Evolutionary conservation across 2,888 invertebrate genomes (phyloP), one percentile per base, ranked within the genome.

Genomic region (Eubasilissa splendida): DNA sequence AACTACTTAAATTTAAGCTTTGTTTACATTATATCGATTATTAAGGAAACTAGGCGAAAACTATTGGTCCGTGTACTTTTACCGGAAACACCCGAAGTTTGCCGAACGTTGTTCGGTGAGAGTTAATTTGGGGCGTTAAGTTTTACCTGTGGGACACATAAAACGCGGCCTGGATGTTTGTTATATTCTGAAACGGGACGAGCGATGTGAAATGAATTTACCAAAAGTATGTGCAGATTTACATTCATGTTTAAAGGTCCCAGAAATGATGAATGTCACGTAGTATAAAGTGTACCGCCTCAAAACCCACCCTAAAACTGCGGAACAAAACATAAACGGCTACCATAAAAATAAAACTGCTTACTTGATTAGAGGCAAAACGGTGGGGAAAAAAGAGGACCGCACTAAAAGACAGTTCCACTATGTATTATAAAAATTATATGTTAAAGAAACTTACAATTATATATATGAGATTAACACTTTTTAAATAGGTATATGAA

Each of bases 141-240:
- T 82, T 80, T 82, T 82, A 82, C 82, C 82, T 82, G 73, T 63
- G 82, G 82, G 82, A 82, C 80, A 65, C 76, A 82, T 82, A 77
- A 82, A 59, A 76, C 59, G 42, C n/a, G 33, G 56, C n/a, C 58
- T 33, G 33, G 33, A 74, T 58, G 59, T 59, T 22, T 50, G 59
- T 14, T n/a, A 22, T 56, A n/a, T 11, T 56, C 31, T 9, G 10
- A 31, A 54, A 71, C 11, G 54, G 54, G 56, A 33, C 31, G 33
- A 71, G 12, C 4, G 3, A n/a, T 58, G 4, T 58, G n/a, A 10
- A 11, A 58, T 58, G 11, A 11, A n/a, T 58, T 58, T n/a, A n/a
- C 9, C 11, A 58, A 58, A 58, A 42, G 42, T 42, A 7, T 5
- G 42, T 42, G 42, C 42, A 5, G 4, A 42, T 42, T 31, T 33